These are phyloP conservation scores for Minunthozetes semirufus DNA, from an alignment of 2,888 invertebrate genomes.

Conservation along the genomic window DNA sequence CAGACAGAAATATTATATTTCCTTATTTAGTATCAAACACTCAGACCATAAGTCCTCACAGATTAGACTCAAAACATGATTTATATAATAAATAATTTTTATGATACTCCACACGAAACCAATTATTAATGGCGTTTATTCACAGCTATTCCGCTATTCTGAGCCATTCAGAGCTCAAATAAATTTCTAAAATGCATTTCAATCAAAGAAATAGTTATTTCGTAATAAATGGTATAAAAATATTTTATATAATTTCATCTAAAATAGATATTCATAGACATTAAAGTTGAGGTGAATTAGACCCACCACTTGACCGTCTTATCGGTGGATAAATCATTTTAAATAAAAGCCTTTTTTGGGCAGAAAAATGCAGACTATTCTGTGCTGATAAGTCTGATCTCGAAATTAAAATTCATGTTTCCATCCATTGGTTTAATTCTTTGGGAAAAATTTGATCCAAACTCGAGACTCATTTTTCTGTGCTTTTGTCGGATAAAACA, in stretches of 20 bases:
- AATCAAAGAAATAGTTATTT: no score
- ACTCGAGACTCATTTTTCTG: no score
- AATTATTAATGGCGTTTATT: not conserved
- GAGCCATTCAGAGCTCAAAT: no score
- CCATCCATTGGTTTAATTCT: no score
- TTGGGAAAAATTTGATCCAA: no score
- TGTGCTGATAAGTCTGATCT: no score
- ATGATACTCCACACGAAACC: not conserved
- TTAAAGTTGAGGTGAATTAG: not conserved
- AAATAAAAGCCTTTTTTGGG: not conserved
- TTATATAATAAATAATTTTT: not conserved
- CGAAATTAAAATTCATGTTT: no score
- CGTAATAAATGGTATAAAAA: no score
- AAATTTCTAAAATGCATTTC: no score
- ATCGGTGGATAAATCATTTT: not conserved
- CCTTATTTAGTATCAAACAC: slow-evolving; percentile 3
- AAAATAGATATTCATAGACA: not conserved
- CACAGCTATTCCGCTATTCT: no score
- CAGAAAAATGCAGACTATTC: no score
- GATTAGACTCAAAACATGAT: not conserved
- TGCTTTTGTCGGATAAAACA: no score
- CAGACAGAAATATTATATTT: not conserved
- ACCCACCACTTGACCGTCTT: not conserved
- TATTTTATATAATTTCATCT: not conserved
- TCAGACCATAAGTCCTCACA: not conserved